Percentiles rank a stretch among this genome's conserved stretches.
Conservation (phyloP, 2,797 vertebrate species). For the Tolypeutes matacus region DNA sequence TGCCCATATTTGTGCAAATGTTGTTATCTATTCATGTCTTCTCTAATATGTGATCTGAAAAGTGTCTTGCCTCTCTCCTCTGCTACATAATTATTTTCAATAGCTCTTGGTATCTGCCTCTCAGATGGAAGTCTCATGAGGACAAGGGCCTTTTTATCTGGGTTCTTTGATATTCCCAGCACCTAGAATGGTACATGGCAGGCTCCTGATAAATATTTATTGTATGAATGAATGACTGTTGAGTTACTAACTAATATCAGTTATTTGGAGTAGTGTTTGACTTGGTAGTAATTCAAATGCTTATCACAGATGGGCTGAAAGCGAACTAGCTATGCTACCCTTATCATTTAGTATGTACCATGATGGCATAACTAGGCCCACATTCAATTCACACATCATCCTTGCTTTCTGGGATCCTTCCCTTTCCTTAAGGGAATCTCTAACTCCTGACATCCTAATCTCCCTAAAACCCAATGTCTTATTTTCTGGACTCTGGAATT, state of each 20-base stretch:
- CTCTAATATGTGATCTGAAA: neutral
- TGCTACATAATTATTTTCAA: neutral
- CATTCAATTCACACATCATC: neutral
- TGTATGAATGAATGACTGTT: neutral
- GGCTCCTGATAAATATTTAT: neutral
- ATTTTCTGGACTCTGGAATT: constrained; percentile 2
- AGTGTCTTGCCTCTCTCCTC: neutral
- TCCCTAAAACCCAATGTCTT: neutral
- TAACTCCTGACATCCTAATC: neutral
- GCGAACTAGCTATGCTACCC: neutral
- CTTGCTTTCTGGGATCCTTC: neutral
- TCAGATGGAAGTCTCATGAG: neutral
- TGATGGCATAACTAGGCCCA: neutral
- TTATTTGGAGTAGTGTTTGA: neutral
- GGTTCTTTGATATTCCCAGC: neutral
- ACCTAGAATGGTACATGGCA: neutral
- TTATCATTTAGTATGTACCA: neutral
- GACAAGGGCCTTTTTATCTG: neutral
- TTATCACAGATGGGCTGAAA: neutral
- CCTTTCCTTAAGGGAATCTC: neutral
- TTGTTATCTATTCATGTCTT: neutral
- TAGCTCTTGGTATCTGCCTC: neutral
- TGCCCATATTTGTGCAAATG: neutral
- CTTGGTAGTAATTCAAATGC: neutral
- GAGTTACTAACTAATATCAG: neutral